Conservation (phyloP, 2,888 invertebrate genomes). For the Drymonia ruficornis region DNA sequence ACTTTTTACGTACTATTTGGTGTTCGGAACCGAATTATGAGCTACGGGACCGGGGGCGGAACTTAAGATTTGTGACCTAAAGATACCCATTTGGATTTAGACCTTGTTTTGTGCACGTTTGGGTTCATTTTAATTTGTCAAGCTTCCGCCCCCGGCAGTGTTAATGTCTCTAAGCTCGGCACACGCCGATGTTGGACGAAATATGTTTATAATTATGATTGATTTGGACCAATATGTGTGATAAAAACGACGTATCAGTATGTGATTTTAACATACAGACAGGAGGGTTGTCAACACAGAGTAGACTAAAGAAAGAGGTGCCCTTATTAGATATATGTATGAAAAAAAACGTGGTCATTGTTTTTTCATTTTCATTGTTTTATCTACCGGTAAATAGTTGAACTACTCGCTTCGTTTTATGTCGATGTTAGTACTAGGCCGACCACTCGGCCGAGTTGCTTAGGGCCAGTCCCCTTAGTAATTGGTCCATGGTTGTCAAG, state of each 20-base stretch:
- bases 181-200: slow-evolving; percentile 13
- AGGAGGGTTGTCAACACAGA: too few species aligned
- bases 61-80: slow-evolving; percentile 39
- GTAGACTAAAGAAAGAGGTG: too few species aligned
- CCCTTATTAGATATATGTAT: too few species aligned
- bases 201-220: background rate
- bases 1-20: slow-evolving; percentile 78
- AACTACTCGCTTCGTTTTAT: too few species aligned
- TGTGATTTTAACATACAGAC: background rate
- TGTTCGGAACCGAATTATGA: slow-evolving; percentile 72
- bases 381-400: too few species aligned
- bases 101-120: slow-evolving; percentile 31
- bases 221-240: background rate
- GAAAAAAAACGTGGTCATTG: too few species aligned
- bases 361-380: too few species aligned
- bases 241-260: background rate
- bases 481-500: too few species aligned
- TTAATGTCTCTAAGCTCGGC: slow-evolving; percentile 70
- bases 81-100: slow-evolving; percentile 20
- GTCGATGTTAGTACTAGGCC: too few species aligned
- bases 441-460: too few species aligned
- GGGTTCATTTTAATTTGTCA: slow-evolving; percentile 18
- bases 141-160: slow-evolving; percentile 39
- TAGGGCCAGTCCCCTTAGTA: too few species aligned
- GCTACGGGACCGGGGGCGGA: slow-evolving; percentile 48